These are phyloP conservation scores for Plebejus anna DNA, from an alignment of 2,888 invertebrate genomes.

Conservation along the genomic window DNA sequence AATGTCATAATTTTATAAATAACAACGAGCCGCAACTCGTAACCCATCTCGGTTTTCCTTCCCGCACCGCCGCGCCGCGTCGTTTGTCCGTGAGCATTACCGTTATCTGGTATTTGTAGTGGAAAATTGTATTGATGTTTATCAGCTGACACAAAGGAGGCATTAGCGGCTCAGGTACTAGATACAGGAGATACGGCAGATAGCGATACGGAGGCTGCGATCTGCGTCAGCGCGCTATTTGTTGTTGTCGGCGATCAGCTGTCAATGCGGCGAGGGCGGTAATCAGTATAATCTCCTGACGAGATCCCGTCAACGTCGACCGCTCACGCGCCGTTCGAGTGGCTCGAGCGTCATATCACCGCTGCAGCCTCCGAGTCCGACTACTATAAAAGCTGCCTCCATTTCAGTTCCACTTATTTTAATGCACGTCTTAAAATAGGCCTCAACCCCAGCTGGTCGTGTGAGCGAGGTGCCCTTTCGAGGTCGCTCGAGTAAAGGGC, in stretches of 20 bases:
- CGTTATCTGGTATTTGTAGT: conserved; percentile 24
- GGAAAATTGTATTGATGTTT: conserved; percentile 23
- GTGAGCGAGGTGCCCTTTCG: not conserved
- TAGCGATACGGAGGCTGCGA: conserved; percentile 2
- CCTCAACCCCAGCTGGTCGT: not conserved
- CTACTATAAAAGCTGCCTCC: not conserved
- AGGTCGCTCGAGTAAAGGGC: not conserved
- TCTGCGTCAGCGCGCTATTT: not conserved
- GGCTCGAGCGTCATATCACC: not conserved
- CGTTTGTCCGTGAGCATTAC: conserved; percentile 2
- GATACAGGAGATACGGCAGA: not conserved
- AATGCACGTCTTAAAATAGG: not conserved
- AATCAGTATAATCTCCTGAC: not conserved
- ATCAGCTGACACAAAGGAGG: conserved; percentile 10
- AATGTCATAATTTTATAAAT: not conserved
- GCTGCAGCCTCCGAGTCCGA: not conserved
- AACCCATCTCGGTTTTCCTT: not conserved
- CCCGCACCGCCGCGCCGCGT: not conserved
- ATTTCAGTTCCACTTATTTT: not conserved
- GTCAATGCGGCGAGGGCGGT: not conserved
- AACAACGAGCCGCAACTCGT: not conserved
- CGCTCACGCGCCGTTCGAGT: not conserved
- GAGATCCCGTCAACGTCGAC: not conserved
- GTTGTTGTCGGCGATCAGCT: not conserved
- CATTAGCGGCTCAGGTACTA: not conserved